Evolutionary conservation across 2,888 invertebrate species (phyloP), one percentile per base, ranked within the genome.

Genomic region (Lasius platythorax): DNA sequence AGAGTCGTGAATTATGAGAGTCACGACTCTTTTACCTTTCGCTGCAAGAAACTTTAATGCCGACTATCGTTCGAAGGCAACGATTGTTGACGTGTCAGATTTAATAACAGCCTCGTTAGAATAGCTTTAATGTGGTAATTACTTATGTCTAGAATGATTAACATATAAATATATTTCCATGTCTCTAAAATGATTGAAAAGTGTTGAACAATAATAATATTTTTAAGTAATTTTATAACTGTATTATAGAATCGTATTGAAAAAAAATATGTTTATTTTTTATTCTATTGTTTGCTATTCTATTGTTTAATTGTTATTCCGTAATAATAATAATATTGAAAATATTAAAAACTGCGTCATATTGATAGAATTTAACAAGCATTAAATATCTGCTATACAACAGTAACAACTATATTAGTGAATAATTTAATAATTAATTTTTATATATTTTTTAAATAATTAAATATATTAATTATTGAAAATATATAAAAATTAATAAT

Each of bases 21-120:
- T 74, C 40, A 74, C 61, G 74, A 74, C 40, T 74, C 30, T 61
- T 74, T 74, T 73, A 40, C 58, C 40, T 74, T 61, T 74, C 63
- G 9, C 43, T 28, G 40, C 40, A 73, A 58, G 56, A 74, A 12
- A 61, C 9, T 43, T 43, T 74, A 73, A 58, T 28, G 37, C 18
- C 12, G 73, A 11, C 43, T 74, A 61, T 61, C 61, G 28, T 74
- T 61, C 30, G 28, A 74, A 74, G 28, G 15, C 61, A 74, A 74
- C 30, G n/a, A 43, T 61, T 8, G 28, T 43, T 74, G 58, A 73
- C 40, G 18, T 28, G 58, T 40, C n/a, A 11, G n/a, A 43, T 43
- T 74, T 74, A 43, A 74, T 74, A 74, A 61, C 61, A 43, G 61
- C 15, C 43, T 61, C 12, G 30, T 74, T 61, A 74, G 40, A 11